Evolutionary conservation across 2,797 vertebrate genomes (phyloP).

Genomic region (Oreochromis mossambicus): DNA sequence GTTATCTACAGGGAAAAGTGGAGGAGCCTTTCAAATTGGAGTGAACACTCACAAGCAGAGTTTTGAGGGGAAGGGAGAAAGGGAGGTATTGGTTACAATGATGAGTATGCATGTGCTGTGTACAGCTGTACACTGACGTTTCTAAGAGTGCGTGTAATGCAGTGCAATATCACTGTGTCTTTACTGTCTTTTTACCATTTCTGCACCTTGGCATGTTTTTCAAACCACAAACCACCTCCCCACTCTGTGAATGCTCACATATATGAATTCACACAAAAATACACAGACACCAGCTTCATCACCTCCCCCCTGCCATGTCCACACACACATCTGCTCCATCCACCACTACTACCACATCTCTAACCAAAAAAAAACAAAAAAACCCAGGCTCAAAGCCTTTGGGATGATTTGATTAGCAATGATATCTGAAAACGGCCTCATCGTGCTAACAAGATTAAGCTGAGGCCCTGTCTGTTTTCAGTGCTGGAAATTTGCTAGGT

Average conservation of each 20-base stretch:
- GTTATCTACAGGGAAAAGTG: conserved; percentile 73
- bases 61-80: conserved; percentile 35
- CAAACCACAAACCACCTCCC: not conserved
- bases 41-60: conserved; percentile 62
- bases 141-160: not conserved
- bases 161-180: not conserved
- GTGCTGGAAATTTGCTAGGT: conserved; percentile 81
- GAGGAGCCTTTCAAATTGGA: conserved; percentile 75
- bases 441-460: conserved; percentile 88
- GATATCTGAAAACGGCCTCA: conserved; percentile 89
- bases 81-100: conserved; percentile 17
- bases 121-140: not conserved
- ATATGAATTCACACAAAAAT: conserved; percentile 36
- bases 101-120: conserved; percentile 12
- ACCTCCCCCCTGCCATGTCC: not conserved
- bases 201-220: not conserved
- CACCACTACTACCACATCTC: conserved; percentile 26
- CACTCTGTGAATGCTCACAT: not conserved
- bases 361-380: not conserved
- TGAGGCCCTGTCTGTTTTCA: conserved; percentile 83
- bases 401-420: conserved; percentile 88
- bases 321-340: conserved; percentile 32
- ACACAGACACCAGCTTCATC: conserved; percentile 35
- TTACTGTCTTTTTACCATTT: not conserved
- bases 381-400: conserved; percentile 74